A percentile compares a stretch with the other conserved stretches of the same genome.
phyloP scores from a whole-genome alignment of 2,113 vertebrate genomes.

The Dascyllus trimaculatus region DNA sequence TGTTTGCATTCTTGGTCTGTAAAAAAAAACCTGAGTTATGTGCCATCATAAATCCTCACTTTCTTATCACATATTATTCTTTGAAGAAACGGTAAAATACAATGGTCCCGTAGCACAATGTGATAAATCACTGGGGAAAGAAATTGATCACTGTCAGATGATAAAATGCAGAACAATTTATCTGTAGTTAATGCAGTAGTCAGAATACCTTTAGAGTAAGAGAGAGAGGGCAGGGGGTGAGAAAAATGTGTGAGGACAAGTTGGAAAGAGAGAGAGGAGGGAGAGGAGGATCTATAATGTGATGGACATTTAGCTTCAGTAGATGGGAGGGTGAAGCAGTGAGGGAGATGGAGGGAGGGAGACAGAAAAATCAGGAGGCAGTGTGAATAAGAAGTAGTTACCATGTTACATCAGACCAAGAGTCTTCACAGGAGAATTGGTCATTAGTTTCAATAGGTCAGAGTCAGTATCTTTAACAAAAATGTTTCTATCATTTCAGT shows the following conservation, averaged over 20 bases:
- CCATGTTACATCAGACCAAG: constrained; percentile 41
- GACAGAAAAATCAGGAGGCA: constrained; percentile 55
- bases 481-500: neutral
- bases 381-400: constrained; percentile 41
- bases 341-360: constrained; percentile 47
- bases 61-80: constrained; percentile 34
- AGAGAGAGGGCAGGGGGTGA: constrained; percentile 26
- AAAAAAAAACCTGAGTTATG: constrained; percentile 16
- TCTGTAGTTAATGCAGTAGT: constrained; percentile 16
- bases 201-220: neutral
- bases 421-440: constrained; percentile 6
- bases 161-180: constrained; percentile 11
- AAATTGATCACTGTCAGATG: constrained; percentile 7
- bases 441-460: neutral
- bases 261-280: constrained; percentile 2
- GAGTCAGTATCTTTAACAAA: neutral
- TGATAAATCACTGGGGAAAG: constrained; percentile 22
- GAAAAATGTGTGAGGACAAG: constrained; percentile 18
- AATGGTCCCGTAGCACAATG: constrained; percentile 4
- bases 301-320: constrained; percentile 53
- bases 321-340: constrained; percentile 69
- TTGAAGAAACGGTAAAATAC: constrained; percentile 51
- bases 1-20: constrained; percentile 42
- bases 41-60: constrained; percentile 40
- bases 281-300: constrained; percentile 68